phyloP scores from a whole-genome alignment of 2,797 vertebrate species.

The Dicrostonyx torquatus region DNA sequence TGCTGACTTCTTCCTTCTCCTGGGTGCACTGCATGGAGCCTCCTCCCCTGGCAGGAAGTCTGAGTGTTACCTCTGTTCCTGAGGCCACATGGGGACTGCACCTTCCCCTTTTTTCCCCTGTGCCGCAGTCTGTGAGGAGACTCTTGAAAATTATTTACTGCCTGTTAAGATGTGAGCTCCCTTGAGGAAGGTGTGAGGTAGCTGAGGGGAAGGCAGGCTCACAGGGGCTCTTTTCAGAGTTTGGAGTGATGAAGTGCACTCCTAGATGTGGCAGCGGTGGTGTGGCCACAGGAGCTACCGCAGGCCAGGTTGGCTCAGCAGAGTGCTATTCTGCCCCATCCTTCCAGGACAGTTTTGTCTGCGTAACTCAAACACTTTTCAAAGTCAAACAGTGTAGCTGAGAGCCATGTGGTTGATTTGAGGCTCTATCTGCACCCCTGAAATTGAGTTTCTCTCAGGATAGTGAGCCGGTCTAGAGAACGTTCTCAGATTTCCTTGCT shows the following conservation, averaged over 20 bases:
- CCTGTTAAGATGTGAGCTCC: neutral
- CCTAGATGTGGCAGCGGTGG: neutral
- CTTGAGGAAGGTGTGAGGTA: neutral
- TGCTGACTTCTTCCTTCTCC: neutral
- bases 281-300: neutral
- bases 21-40: neutral
- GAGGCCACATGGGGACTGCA: neutral
- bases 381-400: neutral
- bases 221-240: neutral
- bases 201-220: neutral
- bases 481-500: neutral
- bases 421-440: neutral
- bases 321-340: neutral
- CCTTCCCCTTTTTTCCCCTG: neutral
- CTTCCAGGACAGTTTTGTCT: neutral
- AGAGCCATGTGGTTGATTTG: neutral
- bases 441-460: neutral
- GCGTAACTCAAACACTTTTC: conserved; percentile 1
- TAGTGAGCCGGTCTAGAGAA: neutral
- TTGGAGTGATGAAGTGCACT: neutral
- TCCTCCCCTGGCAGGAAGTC: neutral
- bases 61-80: neutral
- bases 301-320: neutral
- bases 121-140: neutral
- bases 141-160: neutral